Evolutionary conservation across 1,140 invertebrate species (phyloP).

Genomic region (Triops cancriformis): DNA sequence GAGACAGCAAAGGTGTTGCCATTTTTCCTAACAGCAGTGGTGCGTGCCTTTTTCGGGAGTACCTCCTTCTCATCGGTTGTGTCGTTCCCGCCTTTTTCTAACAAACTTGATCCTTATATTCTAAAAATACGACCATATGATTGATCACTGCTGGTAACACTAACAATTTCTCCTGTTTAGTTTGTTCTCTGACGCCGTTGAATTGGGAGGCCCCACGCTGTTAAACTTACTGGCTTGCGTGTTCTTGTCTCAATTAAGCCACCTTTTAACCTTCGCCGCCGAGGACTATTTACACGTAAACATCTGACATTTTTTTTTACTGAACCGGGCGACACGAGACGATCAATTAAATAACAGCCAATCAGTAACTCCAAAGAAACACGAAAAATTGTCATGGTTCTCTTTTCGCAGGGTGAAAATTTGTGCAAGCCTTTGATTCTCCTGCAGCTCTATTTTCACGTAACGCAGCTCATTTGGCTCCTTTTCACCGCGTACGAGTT

Average conservation of each 20-base stretch:
- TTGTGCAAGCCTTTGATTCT: background rate
- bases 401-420: background rate
- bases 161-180: slow-evolving; percentile 42
- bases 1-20: background rate
- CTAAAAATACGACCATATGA: no score
- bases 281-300: slow-evolving; percentile 47
- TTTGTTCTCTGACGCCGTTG: slow-evolving; percentile 56
- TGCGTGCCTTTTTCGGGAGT: background rate
- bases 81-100: background rate
- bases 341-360: background rate
- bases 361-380: no score
- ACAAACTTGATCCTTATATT: no score
- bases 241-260: slow-evolving; percentile 58
- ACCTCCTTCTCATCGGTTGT: background rate
- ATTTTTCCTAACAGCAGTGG: background rate
- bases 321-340: background rate
- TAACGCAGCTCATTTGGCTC: slow-evolving; percentile 18
- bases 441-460: background rate
- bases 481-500: background rate
- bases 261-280: slow-evolving; percentile 56
- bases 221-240: slow-evolving; percentile 58
- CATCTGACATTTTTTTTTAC: background rate
- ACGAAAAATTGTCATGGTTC: no score
- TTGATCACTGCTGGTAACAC: no score
- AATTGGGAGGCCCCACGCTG: slow-evolving; percentile 53